Base-by-base conservation (phyloP, 2,113 vertebrate species). In the Epinephelus cyanopodus region DNA sequence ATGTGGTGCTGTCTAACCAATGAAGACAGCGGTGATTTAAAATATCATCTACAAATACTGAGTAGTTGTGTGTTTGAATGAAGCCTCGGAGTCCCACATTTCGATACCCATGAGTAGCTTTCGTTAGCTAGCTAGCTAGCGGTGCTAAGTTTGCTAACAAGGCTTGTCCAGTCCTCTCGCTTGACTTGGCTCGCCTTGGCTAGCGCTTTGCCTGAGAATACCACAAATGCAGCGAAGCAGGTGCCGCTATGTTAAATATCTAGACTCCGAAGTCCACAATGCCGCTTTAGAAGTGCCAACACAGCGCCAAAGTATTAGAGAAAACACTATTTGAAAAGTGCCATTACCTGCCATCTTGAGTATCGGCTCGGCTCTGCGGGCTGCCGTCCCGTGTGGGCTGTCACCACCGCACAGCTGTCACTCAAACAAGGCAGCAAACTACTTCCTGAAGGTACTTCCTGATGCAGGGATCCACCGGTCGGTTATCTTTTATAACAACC, bases 321-420 rank as follows among this genome's bases (percentile, higher is more conserved):
- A 87, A 86, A 81, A 79, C 12, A 90, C 4, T 75, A 48, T 87
- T 89, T 81, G 42, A 84, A 85, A 90, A 89, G 91, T 91, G 63
- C 76, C 85, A 74, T 92, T 86, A 93, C 95, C 93, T 92, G 95
- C 96, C 97, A 97, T 97, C 95, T 97, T 97, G 95, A 92, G 90
- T 89, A 63, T 92, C 89, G 88, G 86, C 90, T 93, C 89, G 84
- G 90, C 91, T 94, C 86, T 86, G 90, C 86, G 88, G 91, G 92
- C 87, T 90, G 90, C 92, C 87, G 93, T 93, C 91, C 92, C 70
- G 91, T 93, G 88, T 94, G 90, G 92, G 90, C 90, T 95, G 94
- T 94, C 92, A 94, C 92, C 84, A 67, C 89, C 83, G 69, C 91
- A 79, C 92, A 92, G 90, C 94, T 95, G 94, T 95, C 93, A 95